Evolutionary conservation across 2,113 vertebrate genomes (phyloP), one percentile per base, ranked within the genome.

Genomic region (Misgurnus mizolepis): DNA sequence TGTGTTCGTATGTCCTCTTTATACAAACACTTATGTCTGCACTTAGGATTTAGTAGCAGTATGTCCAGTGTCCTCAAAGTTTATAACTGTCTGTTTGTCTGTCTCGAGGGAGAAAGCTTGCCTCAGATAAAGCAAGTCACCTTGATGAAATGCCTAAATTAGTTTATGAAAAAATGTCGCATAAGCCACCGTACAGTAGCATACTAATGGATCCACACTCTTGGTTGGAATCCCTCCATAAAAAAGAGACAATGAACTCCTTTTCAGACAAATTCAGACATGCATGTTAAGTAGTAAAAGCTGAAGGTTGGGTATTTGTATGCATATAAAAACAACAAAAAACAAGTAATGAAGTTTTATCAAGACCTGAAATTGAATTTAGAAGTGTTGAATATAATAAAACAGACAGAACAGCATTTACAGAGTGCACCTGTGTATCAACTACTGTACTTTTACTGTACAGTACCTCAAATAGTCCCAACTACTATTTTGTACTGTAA

Each of bases 121-220:
- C 58, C 58, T 75, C 18, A 62, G 41, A 49, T 73, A 53, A 11
- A 53, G 50, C 15, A 34, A 61, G 58, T 64, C 73, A 75, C 73
- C 73, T 64, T 64, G 14, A 50, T 64, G 11, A 18, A 64, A 49
- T 14, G 58, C 14, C 7, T 60, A 75, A 64, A 64, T 34, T 22
- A 49, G 3, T 75, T 50, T 75, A 75, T 75, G 41, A 75, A 50
- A 49, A 49, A 58, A 34, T 34, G n/a, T 50, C 5, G 3, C 43
- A n/a, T 39, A 75, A 75, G 58, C 14, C 15, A 14, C 7, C 39
- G 72, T 34, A 34, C 27, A 34, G 27, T 75, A 18, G 73, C 58
- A 64, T 64, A n/a, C 43, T 75, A 47, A 17, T 49, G 10, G 7
- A 34, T 49, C 62, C 18, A 34, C 7, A 43, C 58, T 62, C 12